phyloP scores from a whole-genome alignment of 2,797 vertebrate genomes.

The Alcedo atthis region DNA sequence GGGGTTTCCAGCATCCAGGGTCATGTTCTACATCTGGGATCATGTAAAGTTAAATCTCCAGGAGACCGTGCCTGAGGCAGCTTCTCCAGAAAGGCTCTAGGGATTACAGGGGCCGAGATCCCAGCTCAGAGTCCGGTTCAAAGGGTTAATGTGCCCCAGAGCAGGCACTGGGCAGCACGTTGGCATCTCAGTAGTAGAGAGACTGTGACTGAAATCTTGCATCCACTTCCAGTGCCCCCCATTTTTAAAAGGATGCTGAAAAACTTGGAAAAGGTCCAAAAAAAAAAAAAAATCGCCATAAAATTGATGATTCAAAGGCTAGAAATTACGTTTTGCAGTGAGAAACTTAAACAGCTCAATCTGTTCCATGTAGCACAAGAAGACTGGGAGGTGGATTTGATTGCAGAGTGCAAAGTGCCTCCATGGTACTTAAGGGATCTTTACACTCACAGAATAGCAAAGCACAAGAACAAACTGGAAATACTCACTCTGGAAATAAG shows the following conservation, averaged over 20 bases:
- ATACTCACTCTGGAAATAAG: neutral
- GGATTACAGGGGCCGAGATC: neutral
- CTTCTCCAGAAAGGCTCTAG: neutral
- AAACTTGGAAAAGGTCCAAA: conserved; percentile 4
- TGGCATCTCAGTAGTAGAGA: neutral
- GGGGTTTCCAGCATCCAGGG: neutral
- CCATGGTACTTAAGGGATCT: neutral
- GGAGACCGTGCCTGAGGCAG: neutral
- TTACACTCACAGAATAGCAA: neutral
- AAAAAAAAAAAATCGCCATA: neutral
- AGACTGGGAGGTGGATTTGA: neutral
- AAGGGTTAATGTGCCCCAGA: neutral
- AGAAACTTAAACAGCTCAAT: conserved; percentile 28
- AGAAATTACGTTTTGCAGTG: conserved; percentile 12
- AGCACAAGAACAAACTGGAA: conserved; percentile 4
- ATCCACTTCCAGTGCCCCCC: neutral
- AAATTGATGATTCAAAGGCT: conserved; percentile 41
- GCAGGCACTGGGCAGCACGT: neutral
- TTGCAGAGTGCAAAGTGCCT: neutral
- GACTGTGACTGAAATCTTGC: neutral
- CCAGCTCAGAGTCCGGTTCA: neutral
- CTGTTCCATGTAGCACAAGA: conserved; percentile 16
- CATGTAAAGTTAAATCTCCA: neutral
- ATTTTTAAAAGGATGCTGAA: conserved; percentile 14
- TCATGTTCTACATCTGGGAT: neutral